phyloP scores from a whole-genome alignment of 2,797 vertebrate species.

The Tadarida brasiliensis region DNA sequence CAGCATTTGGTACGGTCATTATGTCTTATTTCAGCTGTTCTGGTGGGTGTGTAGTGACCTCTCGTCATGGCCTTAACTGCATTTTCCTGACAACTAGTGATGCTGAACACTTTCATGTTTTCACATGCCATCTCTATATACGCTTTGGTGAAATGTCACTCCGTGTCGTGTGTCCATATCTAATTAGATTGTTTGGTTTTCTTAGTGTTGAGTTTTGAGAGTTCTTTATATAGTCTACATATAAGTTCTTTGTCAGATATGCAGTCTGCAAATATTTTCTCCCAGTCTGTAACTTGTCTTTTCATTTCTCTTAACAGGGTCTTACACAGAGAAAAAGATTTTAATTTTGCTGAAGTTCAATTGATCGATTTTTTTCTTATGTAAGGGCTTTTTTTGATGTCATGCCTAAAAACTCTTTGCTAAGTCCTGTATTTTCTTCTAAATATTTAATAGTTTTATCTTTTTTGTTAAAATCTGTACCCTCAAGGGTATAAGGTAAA shows the following conservation, averaged over 20 bases:
- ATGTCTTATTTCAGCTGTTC: constrained; percentile 5
- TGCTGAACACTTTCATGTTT: not conserved
- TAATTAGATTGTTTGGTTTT: not conserved
- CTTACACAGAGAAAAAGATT: not conserved
- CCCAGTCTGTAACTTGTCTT: not conserved
- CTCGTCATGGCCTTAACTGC: not conserved
- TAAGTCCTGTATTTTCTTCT: not conserved
- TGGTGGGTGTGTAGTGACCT: not conserved
- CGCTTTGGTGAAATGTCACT: not conserved
- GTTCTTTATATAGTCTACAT: not conserved
- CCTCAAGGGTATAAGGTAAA: not conserved
- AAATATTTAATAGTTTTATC: not conserved
- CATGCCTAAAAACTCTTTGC: not conserved
- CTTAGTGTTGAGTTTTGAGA: not conserved
- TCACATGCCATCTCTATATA: not conserved
- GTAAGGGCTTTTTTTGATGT: not conserved
- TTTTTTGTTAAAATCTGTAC: constrained; percentile 44
- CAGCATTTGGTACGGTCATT: not conserved
- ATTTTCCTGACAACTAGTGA: not conserved
- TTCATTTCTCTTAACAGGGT: not conserved
- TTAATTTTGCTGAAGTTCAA: constrained; percentile 34
- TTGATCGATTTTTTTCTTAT: not conserved
- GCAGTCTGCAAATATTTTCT: not conserved
- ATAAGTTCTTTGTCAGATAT: not conserved
- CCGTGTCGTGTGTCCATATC: not conserved